These are phyloP conservation scores for Rhea pennata DNA, from an alignment of 2,113 vertebrate genomes.

Conservation along the genomic window DNA sequence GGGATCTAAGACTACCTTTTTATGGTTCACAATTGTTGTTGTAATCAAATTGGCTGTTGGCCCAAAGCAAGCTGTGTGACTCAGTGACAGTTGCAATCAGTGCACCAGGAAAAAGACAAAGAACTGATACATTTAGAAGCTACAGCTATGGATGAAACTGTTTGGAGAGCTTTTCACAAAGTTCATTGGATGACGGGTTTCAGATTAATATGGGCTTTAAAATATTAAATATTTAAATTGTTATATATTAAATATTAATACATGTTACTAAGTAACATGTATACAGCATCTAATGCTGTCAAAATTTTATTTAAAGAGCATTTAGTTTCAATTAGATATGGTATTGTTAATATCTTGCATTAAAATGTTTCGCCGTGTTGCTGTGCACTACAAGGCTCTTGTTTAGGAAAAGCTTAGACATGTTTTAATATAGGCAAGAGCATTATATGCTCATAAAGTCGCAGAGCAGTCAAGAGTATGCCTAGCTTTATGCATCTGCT, in stretches of 20 bases:
- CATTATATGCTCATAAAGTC: not conserved
- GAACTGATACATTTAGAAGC: slow-evolving; percentile 73
- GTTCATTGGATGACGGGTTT: slow-evolving; percentile 40
- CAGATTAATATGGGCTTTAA: slow-evolving; percentile 19
- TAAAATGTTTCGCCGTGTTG: not conserved
- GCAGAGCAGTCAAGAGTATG: not conserved
- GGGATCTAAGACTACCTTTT: slow-evolving; percentile 75
- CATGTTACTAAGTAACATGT: not conserved
- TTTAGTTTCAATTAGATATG: not conserved
- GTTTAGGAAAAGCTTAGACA: not conserved
- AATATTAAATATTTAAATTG: slow-evolving; percentile 42
- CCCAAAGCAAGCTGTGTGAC: slow-evolving; percentile 79
- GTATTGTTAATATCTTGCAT: not conserved
- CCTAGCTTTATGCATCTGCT: not conserved
- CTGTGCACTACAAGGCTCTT: not conserved
- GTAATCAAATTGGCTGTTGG: slow-evolving; percentile 76
- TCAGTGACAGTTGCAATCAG: slow-evolving; percentile 82
- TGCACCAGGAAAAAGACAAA: slow-evolving; percentile 76
- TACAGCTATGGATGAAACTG: slow-evolving; percentile 31
- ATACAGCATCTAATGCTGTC: not conserved
- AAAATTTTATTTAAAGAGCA: not conserved
- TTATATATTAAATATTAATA: not conserved
- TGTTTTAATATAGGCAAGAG: not conserved
- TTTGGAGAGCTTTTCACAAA: slow-evolving; percentile 41
- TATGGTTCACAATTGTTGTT: slow-evolving; percentile 75